These are phyloP conservation scores for Clinocottus analis DNA, from an alignment of 2,113 vertebrate species.

Conservation along the genomic window DNA sequence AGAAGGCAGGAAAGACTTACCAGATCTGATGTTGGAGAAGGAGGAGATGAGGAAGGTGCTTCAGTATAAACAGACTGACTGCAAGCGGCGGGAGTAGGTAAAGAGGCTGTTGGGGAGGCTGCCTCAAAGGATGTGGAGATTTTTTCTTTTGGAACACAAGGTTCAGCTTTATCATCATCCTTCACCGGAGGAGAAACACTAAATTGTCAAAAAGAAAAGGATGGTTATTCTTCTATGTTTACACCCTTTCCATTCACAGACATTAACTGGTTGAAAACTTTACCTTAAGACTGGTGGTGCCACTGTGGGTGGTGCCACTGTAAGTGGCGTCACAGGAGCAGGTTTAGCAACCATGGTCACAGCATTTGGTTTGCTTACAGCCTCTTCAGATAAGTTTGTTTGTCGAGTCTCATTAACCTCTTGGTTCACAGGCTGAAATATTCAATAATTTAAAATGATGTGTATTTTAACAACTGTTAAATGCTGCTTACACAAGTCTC, in stretches of 20 bases:
- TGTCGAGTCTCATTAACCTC: slow-evolving; percentile 75
- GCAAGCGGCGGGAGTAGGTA: slow-evolving; percentile 39
- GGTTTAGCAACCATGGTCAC: slow-evolving; percentile 55
- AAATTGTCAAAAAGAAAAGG: slow-evolving; percentile 2
- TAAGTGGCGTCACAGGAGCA: slow-evolving; percentile 17
- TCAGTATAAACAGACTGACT: slow-evolving; percentile 45
- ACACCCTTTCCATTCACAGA: background rate
- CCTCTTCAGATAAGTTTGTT: slow-evolving; percentile 77
- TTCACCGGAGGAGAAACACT: slow-evolving; percentile 74
- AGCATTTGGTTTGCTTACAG: slow-evolving; percentile 62
- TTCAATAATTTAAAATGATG: background rate
- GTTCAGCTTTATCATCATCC: slow-evolving; percentile 78
- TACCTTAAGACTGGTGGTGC: slow-evolving; percentile 68
- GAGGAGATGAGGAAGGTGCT: slow-evolving; percentile 14
- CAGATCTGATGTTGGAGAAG: slow-evolving; percentile 55
- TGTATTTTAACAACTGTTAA: background rate
- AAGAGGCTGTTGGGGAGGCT: slow-evolving; percentile 28
- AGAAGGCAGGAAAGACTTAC: slow-evolving; percentile 53
- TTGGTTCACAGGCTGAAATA: slow-evolving; percentile 54
- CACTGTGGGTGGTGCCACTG: slow-evolving; percentile 18
- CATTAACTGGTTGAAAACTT: background rate
- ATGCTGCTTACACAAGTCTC: background rate
- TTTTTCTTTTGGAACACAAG: slow-evolving; percentile 72
- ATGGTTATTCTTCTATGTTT: background rate
- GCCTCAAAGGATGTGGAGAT: background rate